These are phyloP conservation scores for Capromys pilorides DNA, from an alignment of 2,797 vertebrate genomes.

Conservation along the genomic window DNA sequence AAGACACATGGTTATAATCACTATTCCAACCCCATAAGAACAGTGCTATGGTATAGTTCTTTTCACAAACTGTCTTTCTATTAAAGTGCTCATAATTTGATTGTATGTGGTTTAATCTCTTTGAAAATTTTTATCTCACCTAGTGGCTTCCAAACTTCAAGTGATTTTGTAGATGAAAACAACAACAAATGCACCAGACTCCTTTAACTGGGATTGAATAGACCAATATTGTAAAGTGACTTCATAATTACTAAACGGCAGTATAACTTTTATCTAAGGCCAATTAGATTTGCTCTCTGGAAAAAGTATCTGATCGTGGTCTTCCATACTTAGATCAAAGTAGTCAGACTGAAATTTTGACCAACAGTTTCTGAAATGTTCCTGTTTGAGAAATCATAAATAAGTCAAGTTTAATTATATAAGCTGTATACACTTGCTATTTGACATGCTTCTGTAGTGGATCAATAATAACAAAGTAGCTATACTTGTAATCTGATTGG, in stretches of 20 bases:
- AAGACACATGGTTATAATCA: background rate
- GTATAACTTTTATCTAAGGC: background rate
- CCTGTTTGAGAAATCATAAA: background rate
- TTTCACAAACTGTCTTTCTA: background rate
- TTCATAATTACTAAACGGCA: background rate
- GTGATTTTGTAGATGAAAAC: background rate
- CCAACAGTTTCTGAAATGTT: background rate
- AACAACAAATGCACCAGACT: background rate
- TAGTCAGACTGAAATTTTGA: background rate
- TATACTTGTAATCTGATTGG: background rate
- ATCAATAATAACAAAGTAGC: background rate
- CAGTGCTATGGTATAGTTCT: background rate
- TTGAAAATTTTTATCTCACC: background rate
- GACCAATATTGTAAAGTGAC: background rate
- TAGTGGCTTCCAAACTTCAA: background rate
- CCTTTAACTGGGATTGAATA: background rate
- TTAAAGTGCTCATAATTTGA: background rate
- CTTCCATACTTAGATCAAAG: background rate
- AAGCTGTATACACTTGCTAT: background rate
- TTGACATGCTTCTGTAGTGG: background rate
- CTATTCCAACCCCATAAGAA: background rate
- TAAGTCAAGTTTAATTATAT: background rate
- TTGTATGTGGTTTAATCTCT: background rate
- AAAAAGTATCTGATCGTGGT: background rate
- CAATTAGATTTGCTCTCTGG: background rate